Percentiles rank a stretch among this genome's conserved stretches.
Evolutionary conservation across 64 coral and sea anemone species (phyloP).

Genomic region (Catalaphyllia jardinei): DNA sequence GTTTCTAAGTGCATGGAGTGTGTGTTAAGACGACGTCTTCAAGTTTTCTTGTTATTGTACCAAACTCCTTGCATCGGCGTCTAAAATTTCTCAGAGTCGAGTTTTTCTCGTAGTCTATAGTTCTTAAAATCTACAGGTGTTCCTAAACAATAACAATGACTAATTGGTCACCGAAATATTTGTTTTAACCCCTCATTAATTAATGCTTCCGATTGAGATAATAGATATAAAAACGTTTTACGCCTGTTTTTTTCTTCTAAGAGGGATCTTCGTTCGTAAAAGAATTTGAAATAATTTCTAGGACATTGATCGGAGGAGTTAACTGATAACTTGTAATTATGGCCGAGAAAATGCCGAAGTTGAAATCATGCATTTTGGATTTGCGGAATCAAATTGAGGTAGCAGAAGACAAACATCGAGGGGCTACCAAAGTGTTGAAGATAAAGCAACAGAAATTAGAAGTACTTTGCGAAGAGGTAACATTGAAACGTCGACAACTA

Average conservation of each 20-base stretch:
- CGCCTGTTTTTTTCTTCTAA: neutral
- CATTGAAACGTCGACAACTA: neutral
- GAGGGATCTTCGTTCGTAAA: neutral
- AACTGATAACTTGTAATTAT: neutral
- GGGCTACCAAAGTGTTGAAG: neutral
- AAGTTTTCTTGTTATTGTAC: too few relatives aligned
- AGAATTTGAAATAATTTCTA: neutral
- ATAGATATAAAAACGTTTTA: neutral
- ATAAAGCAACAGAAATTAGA: constrained; percentile 10
- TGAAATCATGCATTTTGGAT: constrained; percentile 13
- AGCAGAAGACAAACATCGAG: constrained; percentile 12
- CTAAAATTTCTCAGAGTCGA: neutral
- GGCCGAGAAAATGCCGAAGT: constrained; percentile 1
- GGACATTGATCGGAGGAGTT: neutral
- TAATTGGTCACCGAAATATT: neutral
- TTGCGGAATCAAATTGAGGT: constrained; percentile 15
- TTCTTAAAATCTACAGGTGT: neutral
- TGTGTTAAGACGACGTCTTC: too few relatives aligned
- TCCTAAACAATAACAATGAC: neutral
- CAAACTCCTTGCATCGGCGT: too few relatives aligned
- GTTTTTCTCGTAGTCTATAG: neutral
- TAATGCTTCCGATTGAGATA: neutral
- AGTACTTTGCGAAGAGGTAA: neutral
- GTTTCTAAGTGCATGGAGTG: too few relatives aligned
- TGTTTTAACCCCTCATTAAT: constrained; percentile 2